These are phyloP conservation scores for Heterotis niloticus DNA, from an alignment of 2,113 vertebrate species.

Conservation along the genomic window DNA sequence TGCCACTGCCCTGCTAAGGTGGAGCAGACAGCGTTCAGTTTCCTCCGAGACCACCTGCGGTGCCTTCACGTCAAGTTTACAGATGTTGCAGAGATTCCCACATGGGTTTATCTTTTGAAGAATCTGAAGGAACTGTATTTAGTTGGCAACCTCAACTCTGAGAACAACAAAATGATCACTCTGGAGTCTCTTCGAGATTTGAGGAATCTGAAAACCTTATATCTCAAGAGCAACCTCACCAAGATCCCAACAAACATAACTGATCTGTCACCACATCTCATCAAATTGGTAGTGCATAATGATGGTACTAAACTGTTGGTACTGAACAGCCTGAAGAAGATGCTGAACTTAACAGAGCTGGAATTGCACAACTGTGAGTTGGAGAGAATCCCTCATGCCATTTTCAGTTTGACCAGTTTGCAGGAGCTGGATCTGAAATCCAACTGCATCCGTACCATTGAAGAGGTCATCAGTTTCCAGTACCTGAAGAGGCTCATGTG, in stretches of 20 bases:
- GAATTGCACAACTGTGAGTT: constrained; percentile 95
- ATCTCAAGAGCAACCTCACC: constrained; percentile 96
- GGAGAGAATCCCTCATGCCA: constrained; percentile 94
- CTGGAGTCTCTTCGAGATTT: constrained; percentile 92
- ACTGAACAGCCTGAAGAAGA: constrained; percentile 97
- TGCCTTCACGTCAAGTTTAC: constrained; percentile 98
- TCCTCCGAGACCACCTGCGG: constrained; percentile 91
- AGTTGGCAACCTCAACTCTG: constrained; percentile 93
- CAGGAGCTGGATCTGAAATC: constrained; percentile 95
- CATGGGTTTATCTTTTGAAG: constrained; percentile 93
- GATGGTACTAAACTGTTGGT: constrained; percentile 95
- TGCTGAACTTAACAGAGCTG: constrained; percentile 89
- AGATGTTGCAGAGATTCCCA: constrained; percentile 93
- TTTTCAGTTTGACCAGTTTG: constrained; percentile 93
- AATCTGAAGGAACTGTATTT: constrained; percentile 88
- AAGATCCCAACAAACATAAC: constrained; percentile 98
- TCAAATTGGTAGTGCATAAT: constrained; percentile 90
- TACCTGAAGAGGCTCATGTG: constrained; percentile 93
- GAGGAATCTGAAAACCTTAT: constrained; percentile 85
- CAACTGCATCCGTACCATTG: constrained; percentile 95
- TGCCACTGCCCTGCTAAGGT: constrained; percentile 97
- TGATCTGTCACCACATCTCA: constrained; percentile 88
- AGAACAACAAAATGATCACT: constrained; percentile 98
- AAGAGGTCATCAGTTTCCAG: constrained; percentile 97
- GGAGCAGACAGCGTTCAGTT: constrained; percentile 94